A percentile compares a stretch with the other conserved stretches of the same genome.
phyloP scores from a whole-genome alignment of 2,888 invertebrate genomes.

The Platycnemis pennipes region DNA sequence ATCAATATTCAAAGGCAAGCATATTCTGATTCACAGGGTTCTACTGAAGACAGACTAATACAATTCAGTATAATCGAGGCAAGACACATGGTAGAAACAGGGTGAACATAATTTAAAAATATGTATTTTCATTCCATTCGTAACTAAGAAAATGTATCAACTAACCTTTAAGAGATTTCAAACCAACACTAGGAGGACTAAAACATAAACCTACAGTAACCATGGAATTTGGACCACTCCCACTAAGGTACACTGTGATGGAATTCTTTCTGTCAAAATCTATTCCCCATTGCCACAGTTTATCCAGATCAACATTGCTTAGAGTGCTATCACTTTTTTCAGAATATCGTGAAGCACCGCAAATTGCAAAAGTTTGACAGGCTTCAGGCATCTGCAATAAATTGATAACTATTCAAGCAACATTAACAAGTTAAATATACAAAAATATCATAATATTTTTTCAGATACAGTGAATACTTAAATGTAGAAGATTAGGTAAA shows the following conservation, averaged over 20 bases:
- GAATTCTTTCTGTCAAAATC: slow-evolving; percentile 19
- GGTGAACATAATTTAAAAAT: too few species aligned
- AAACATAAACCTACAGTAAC: slow-evolving; percentile 37
- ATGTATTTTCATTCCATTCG: not conserved
- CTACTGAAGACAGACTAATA: too few species aligned
- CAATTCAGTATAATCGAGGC: too few species aligned
- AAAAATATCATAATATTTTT: too few species aligned
- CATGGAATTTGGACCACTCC: slow-evolving; percentile 55
- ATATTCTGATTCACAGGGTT: too few species aligned
- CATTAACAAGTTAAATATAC: too few species aligned
- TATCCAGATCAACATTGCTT: not conserved
- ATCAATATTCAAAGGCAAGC: too few species aligned
- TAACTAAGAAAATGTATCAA: not conserved
- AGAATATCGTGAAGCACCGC: slow-evolving; percentile 38
- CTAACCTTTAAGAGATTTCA: not conserved
- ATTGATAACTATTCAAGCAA: too few species aligned
- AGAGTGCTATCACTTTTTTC: not conserved
- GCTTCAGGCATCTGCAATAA: slow-evolving; percentile 3
- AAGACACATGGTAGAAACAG: too few species aligned
- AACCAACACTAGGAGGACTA: not conserved
- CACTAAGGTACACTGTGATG: slow-evolving; percentile 18
- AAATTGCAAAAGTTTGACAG: slow-evolving; percentile 9
- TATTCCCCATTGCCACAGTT: not conserved
- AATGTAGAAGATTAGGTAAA: too few species aligned
- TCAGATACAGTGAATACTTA: too few species aligned